Evolutionary conservation across 2,888 invertebrate species (phyloP).

Genomic region (Cheilosia variabilis): DNA sequence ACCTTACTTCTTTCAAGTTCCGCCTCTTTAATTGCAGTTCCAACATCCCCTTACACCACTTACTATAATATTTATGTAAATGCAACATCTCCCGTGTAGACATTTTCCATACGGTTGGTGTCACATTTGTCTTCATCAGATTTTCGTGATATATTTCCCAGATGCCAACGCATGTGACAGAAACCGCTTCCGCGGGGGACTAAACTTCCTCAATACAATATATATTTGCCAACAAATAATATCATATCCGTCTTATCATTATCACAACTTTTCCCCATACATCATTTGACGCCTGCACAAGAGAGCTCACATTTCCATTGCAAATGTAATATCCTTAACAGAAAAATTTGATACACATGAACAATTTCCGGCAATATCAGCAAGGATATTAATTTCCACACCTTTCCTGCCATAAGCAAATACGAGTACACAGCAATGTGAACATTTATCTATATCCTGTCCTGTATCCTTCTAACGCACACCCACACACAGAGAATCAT

Average conservation of each 20-base stretch:
- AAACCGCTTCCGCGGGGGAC: background rate
- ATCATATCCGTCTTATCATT: slow-evolving; percentile 15
- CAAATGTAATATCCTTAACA: slow-evolving; percentile 29
- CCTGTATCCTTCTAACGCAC: slow-evolving; percentile 1
- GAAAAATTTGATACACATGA: slow-evolving; percentile 24
- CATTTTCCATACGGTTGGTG: too few relatives aligned
- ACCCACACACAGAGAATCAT: slow-evolving; percentile 20
- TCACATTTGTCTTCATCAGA: too few relatives aligned
- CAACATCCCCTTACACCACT: too few relatives aligned
- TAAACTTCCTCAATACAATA: background rate
- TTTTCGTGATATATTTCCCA: too few relatives aligned
- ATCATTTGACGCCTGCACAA: background rate
- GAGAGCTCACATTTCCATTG: slow-evolving; percentile 27
- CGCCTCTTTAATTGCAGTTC: too few relatives aligned
- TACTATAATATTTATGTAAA: too few relatives aligned
- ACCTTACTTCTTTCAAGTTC: too few relatives aligned
- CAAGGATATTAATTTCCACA: slow-evolving; percentile 32
- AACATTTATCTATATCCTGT: background rate
- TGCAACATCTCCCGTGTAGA: too few relatives aligned
- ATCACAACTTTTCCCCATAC: background rate
- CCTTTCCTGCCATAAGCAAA: background rate
- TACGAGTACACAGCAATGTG: too few relatives aligned
- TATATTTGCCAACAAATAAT: background rate
- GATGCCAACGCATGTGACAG: background rate
- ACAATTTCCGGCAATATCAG: slow-evolving; percentile 8